A percentile compares a stretch with the other conserved stretches of the same genome.
Conservation (phyloP, 2,888 invertebrate species). For the Limnephilus lunatus region DNA sequence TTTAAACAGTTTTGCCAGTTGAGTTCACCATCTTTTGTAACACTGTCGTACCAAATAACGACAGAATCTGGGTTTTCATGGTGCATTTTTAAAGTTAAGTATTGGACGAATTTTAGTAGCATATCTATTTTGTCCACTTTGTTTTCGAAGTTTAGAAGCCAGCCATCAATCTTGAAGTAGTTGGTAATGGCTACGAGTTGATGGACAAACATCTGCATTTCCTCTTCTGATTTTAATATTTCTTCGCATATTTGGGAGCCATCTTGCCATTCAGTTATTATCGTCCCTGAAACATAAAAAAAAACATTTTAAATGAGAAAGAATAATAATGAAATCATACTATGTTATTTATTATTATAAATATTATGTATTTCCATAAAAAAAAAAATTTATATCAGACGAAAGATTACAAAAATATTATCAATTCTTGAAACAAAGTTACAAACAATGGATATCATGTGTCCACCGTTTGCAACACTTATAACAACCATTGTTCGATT, state of each 20-base stretch:
- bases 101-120: slow-evolving; percentile 80
- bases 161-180: slow-evolving; percentile 93
- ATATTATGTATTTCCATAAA: not conserved
- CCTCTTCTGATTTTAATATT: slow-evolving; percentile 79
- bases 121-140: slow-evolving; percentile 75
- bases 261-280: slow-evolving; percentile 91
- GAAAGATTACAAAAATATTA: not conserved
- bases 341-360: too few species aligned
- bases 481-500: not conserved
- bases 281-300: slow-evolving; percentile 81
- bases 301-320: not conserved
- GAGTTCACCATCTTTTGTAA: slow-evolving; percentile 86
- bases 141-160: slow-evolving; percentile 98
- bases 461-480: too few species aligned
- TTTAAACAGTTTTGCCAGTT: slow-evolving; percentile 97
- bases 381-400: not conserved
- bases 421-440: not conserved
- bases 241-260: slow-evolving; percentile 82
- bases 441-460: not conserved
- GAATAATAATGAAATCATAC: not conserved
- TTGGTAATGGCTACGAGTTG: slow-evolving; percentile 85
- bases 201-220: slow-evolving; percentile 80
- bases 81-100: slow-evolving; percentile 80
- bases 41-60: slow-evolving; percentile 98
- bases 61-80: slow-evolving; percentile 78